Base-by-base conservation (phyloP, 1,140 invertebrate genomes). In the Trichogramma pretiosum region DNA sequence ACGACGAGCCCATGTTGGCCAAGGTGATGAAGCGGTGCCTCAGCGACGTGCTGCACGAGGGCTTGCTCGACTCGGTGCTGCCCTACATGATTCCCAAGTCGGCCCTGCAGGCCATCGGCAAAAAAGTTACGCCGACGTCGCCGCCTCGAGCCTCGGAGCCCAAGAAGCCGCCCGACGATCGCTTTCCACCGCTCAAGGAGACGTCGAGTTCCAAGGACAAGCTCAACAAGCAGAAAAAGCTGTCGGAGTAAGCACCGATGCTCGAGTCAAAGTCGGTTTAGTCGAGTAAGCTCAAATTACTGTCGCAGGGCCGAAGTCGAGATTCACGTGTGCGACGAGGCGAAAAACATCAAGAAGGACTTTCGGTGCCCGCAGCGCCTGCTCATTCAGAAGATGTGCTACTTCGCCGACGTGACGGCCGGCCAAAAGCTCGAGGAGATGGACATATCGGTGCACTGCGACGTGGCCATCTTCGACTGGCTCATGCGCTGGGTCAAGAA, bases 381-480 rank as follows among this genome's bases (percentile, higher is more conserved):
- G 37, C 70, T 96, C 4, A 78, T 93, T 0, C 78, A 82, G 43
- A 90, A 94, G 70, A 96, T 96, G 90, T 87, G 87, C 30, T 96
- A 95, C 67, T 96, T 95, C 72, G 85, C 88, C 18, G 86, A 93
- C 62, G 84, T 91, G 0, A 89, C 87, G 0, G 78, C 82, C 7
- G 86, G 88, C 8, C 87, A 91, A 68, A 77, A 82, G 36, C 62
- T 93, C n/a, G 89, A 93, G 63, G 91, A 94, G 56, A 93, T 95
- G 77, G 92, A 96, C 58, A 94, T 97, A 54, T 93, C 91, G 0
- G 91, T 95, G 1, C 91, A 96, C 65, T 95, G 92, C 65, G 92
- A 97, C 69, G 85, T 97, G 37, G 82, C 78, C 38, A 85, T 87
- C 52, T 97, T 97, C 65, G 91, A 96, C 54, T 97, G 92, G 92